These are phyloP conservation scores for Psittacara wagleri DNA, from an alignment of 2,113 vertebrate species.

Conservation along the genomic window DNA sequence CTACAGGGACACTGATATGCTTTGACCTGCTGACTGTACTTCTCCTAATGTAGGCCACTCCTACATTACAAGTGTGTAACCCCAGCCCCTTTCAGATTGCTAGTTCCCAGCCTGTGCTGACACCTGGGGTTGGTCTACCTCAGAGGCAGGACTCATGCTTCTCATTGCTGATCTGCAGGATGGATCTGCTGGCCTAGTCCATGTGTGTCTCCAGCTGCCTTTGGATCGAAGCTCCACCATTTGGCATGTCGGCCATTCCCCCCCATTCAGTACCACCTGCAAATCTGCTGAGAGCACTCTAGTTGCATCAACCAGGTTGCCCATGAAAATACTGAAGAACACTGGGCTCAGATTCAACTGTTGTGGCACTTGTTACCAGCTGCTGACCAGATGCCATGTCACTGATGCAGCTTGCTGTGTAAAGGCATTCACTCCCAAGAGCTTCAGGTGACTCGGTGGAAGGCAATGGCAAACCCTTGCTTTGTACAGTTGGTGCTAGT, in stretches of 20 bases:
- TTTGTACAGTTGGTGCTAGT: background rate
- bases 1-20: background rate
- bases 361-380: background rate
- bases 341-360: background rate
- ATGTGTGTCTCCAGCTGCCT: background rate
- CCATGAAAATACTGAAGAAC: background rate
- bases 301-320: background rate
- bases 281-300: background rate
- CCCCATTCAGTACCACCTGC: background rate
- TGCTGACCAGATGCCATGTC: background rate
- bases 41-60: background rate
- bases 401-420: background rate
- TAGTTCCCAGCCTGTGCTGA: background rate
- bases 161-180: background rate
- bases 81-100: background rate
- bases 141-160: background rate
- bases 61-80: background rate
- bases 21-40: background rate
- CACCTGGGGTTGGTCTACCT: background rate
- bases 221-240: background rate
- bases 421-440: background rate
- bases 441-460: background rate
- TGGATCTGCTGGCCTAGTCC: background rate
- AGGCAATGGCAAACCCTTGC: background rate
- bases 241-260: background rate